Evolutionary conservation across 92 coral and sea anemone genomes (phyloP).

Genomic region (Plumapathes pennacea): DNA sequence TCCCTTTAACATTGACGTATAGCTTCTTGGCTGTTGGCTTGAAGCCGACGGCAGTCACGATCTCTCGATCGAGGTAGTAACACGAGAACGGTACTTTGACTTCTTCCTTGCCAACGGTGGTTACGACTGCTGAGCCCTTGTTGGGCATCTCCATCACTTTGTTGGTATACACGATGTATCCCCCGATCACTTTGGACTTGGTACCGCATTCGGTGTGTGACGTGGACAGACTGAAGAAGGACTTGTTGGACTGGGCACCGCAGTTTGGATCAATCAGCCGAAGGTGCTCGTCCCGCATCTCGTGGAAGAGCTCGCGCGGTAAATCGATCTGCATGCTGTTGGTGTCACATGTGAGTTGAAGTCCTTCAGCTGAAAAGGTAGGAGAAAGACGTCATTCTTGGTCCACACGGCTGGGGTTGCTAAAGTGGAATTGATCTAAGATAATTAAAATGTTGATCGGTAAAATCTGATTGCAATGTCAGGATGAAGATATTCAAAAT

Average conservation of each 20-base stretch:
- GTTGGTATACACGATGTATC: conserved; percentile 64
- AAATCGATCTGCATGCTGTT: conserved; percentile 72
- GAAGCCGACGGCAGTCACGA: conserved; percentile 78
- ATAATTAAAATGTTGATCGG: no score
- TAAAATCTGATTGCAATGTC: no score
- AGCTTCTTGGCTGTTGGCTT: conserved; percentile 61
- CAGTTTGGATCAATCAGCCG: conserved; percentile 67
- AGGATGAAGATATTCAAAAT: no score
- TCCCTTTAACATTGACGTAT: conserved; percentile 70
- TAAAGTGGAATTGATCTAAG: no score
- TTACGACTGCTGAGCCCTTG: conserved; percentile 59
- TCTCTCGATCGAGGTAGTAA: conserved; percentile 69
- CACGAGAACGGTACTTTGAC: conserved; percentile 81
- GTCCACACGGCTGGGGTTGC: no score
- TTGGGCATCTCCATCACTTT: conserved; percentile 71
- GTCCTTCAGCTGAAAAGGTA: conserved; percentile 54
- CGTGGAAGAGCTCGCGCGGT: conserved; percentile 76
- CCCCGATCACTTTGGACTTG: conserved; percentile 51
- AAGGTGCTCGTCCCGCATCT: conserved; percentile 76
- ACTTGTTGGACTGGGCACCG: conserved; percentile 55
- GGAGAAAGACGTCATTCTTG: not conserved
- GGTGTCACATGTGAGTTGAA: conserved; percentile 55
- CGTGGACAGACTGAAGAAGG: conserved; percentile 68
- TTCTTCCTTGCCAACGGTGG: conserved; percentile 70
- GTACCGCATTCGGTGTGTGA: conserved; percentile 78